Percentiles rank a stretch among this genome's conserved stretches.
Evolutionary conservation across 2,888 invertebrate genomes (phyloP).

Genomic region (Phalera bucephala): DNA sequence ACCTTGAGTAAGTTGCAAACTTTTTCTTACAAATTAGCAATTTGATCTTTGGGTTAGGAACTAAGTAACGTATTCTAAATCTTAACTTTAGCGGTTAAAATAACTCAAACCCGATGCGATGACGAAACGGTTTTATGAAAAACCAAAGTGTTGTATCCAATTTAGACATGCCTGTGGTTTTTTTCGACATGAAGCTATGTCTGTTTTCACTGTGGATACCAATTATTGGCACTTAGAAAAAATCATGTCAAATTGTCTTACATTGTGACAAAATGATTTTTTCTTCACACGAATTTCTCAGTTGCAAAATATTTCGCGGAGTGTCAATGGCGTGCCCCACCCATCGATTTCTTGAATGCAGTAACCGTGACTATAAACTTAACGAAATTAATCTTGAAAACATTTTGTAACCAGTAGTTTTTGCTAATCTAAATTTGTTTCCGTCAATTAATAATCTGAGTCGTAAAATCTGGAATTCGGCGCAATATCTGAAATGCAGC

Average conservation of each 20-base stretch:
- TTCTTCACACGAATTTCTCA: not conserved
- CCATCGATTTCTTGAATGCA: slow-evolving; percentile 5
- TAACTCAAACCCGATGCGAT: slow-evolving; percentile 30
- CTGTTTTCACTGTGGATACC: slow-evolving; percentile 23
- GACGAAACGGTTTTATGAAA: slow-evolving; percentile 44
- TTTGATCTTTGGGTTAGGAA: not conserved
- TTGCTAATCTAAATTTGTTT: not conserved
- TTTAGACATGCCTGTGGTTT: slow-evolving; percentile 47
- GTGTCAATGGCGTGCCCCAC: slow-evolving; percentile 3
- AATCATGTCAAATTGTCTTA: slow-evolving; percentile 12
- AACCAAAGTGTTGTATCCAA: slow-evolving; percentile 29
- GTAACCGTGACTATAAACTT: slow-evolving; percentile 5
- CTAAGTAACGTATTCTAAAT: slow-evolving; percentile 16
- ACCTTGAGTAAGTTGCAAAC: no score
- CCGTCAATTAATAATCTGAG: no score
- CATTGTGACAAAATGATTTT: slow-evolving; percentile 12
- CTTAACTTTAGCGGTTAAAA: slow-evolving; percentile 19
- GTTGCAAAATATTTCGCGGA: not conserved
- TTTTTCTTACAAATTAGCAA: no score
- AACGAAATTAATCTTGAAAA: not conserved
- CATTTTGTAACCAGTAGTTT: slow-evolving; percentile 1
- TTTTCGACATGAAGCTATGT: slow-evolving; percentile 42
- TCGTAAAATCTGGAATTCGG: no score
- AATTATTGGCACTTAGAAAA: slow-evolving; percentile 28
- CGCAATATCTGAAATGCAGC: no score